A percentile compares a stretch with the other conserved stretches of the same genome.
phyloP scores from a whole-genome alignment of 2,888 invertebrate species.

The Rhorus exstirpatorius region DNA sequence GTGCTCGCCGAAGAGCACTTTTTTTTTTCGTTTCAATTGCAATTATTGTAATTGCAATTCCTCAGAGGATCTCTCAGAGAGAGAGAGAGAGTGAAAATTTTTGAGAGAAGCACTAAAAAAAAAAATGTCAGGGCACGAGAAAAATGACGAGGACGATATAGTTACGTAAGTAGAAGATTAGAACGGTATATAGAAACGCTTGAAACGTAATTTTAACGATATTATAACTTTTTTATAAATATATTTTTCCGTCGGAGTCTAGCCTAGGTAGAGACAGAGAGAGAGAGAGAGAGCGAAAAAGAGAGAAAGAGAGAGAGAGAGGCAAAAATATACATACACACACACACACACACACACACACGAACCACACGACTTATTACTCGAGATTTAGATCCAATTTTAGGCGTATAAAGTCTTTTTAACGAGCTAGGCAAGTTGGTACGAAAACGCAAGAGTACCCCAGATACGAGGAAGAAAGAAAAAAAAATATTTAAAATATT shows the following conservation, averaged over 20 bases:
- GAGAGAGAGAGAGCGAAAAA: not conserved
- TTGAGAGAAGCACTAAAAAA: slow-evolving; percentile 44
- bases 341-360: slow-evolving; percentile 13
- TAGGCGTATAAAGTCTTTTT: slow-evolving; percentile 84
- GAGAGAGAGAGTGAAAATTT: not conserved
- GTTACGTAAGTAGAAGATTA: slow-evolving; percentile 80
- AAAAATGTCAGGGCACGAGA: slow-evolving; percentile 74
- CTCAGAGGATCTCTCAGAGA: slow-evolving; percentile 20
- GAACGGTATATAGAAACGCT: slow-evolving; percentile 84
- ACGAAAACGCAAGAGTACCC: too few relatives aligned
- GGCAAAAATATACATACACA: slow-evolving; percentile 74
- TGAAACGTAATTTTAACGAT: slow-evolving; percentile 84
- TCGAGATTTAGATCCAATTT: slow-evolving; percentile 81
- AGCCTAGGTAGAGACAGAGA: slow-evolving; percentile 83
- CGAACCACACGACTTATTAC: slow-evolving; percentile 54
- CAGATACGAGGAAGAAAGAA: slow-evolving; percentile 18
- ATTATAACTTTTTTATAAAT: slow-evolving; percentile 86
- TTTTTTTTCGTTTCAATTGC: slow-evolving; percentile 55
- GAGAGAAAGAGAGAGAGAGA: not conserved
- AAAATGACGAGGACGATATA: slow-evolving; percentile 78
- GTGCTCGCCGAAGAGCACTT: slow-evolving; percentile 68
- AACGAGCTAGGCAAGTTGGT: slow-evolving; percentile 77
- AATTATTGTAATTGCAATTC: too few relatives aligned
- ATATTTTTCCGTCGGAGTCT: slow-evolving; percentile 86
- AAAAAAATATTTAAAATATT: slow-evolving; percentile 45